A percentile compares a stretch with the other conserved stretches of the same genome.
These are phyloP conservation scores for Parapristionchus giblindavisi DNA, from an alignment of 2,888 invertebrate species.

Conservation along the genomic window DNA sequence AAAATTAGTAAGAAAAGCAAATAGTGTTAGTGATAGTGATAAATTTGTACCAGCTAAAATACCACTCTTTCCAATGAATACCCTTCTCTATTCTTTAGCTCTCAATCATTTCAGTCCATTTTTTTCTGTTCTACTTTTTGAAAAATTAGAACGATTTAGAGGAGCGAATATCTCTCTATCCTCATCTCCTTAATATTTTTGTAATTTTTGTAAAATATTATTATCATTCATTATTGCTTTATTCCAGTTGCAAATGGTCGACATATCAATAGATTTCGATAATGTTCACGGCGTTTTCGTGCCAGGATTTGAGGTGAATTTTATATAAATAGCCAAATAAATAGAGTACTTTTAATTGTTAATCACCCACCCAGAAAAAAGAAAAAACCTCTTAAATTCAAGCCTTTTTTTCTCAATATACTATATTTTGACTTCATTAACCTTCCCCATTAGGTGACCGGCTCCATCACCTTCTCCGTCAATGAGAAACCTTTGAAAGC, in stretches of 20 bases:
- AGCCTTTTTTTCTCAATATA: not conserved
- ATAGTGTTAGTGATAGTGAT: too few species aligned
- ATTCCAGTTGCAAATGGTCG: conserved; percentile 26
- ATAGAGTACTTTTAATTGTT: not conserved
- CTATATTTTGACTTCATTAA: not conserved
- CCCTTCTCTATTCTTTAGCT: not conserved
- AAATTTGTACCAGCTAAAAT: too few species aligned
- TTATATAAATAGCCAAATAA: not conserved
- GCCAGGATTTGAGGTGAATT: conserved; percentile 35
- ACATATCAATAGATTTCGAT: conserved; percentile 35
- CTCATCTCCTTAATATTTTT: not conserved
- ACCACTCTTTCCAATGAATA: too few species aligned
- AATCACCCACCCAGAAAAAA: not conserved
- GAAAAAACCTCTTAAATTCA: not conserved
- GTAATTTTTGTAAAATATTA: not conserved
- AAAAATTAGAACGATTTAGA: not conserved
- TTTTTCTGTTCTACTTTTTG: not conserved
- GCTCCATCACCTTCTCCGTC: conserved; percentile 21
- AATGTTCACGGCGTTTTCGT: conserved; percentile 32
- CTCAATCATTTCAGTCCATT: not conserved
- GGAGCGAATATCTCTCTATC: not conserved
- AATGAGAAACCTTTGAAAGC: conserved; percentile 30
- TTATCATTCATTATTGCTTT: not conserved
- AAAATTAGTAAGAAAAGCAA: too few species aligned
- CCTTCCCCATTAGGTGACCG: not conserved